Conservation (phyloP, 2,888 invertebrate species). For the Lasioglossum villosulum region DNA sequence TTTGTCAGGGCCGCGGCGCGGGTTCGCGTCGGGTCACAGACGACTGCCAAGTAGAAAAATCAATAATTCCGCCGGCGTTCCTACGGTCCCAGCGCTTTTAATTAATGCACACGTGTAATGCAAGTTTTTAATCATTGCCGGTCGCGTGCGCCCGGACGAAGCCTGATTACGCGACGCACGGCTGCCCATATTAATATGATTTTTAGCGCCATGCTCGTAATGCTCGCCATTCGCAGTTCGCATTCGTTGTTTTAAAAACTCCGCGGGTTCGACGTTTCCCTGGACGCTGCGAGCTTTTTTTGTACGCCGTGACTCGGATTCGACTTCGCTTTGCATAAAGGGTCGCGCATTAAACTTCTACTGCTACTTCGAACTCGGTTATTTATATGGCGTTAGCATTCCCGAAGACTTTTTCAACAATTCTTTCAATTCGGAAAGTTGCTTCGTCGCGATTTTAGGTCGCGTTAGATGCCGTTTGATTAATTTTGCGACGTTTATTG, state of each 20-base stretch:
- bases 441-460: background rate
- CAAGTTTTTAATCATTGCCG: slow-evolving; percentile 46
- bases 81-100: slow-evolving; percentile 42
- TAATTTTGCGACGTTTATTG: too few relatives aligned
- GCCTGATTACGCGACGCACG: slow-evolving; percentile 39
- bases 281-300: background rate
- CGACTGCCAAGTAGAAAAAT: slow-evolving; percentile 66
- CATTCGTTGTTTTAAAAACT: slow-evolving; percentile 12
- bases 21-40: slow-evolving; percentile 43
- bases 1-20: slow-evolving; percentile 50
- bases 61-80: slow-evolving; percentile 54
- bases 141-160: slow-evolving; percentile 26
- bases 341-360: background rate
- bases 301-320: background rate
- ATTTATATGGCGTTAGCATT: background rate
- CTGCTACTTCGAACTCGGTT: background rate
- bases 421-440: background rate
- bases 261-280: background rate
- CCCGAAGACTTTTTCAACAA: too few relatives aligned
- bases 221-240: background rate
- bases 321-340: background rate
- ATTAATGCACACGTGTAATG: slow-evolving; percentile 60
- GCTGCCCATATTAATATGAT: slow-evolving; percentile 33
- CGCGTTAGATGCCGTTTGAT: background rate
- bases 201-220: background rate